These are phyloP conservation scores for Macropodus opercularis DNA, from an alignment of 2,797 vertebrate genomes.

Conservation along the genomic window DNA sequence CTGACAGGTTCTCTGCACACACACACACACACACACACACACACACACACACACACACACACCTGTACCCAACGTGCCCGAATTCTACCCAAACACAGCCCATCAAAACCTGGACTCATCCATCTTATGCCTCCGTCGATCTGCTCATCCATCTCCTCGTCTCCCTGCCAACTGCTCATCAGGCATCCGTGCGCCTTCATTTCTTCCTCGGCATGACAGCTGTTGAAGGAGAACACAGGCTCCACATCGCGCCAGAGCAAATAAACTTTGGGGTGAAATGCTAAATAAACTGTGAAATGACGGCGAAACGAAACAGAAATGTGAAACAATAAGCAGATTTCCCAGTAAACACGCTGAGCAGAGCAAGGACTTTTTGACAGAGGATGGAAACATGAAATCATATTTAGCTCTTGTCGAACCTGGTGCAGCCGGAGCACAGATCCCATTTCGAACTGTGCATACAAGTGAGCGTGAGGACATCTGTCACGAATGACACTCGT, in stretches of 20 bases:
- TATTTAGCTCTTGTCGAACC: not conserved
- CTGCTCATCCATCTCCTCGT: conserved; percentile 31
- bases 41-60: conserved; percentile 47
- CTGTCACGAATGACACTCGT: conserved; percentile 7
- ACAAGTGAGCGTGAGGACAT: not conserved
- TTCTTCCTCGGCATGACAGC: conserved; percentile 22
- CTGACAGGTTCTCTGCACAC: conserved; percentile 63
- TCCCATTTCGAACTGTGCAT: conserved; percentile 12
- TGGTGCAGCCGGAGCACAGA: not conserved
- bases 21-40: conserved; percentile 26
- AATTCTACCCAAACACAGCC: conserved; percentile 59
- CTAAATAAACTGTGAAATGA: conserved; percentile 48
- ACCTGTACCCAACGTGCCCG: conserved; percentile 39
- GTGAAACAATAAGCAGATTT: conserved; percentile 28
- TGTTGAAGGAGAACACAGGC: conserved; percentile 27
- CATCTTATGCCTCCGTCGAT: conserved; percentile 25
- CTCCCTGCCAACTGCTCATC: conserved; percentile 28
- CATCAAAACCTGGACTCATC: conserved; percentile 37
- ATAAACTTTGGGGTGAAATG: conserved; percentile 50
- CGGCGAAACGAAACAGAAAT: conserved; percentile 29
- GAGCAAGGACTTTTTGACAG: conserved; percentile 12
- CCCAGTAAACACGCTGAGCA: conserved; percentile 5
- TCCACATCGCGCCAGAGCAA: conserved; percentile 31
- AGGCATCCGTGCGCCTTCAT: conserved; percentile 36
- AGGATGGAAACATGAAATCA: conserved; percentile 15